Percentiles rank a stretch among this genome's conserved stretches.
These are phyloP conservation scores for Pollicipes pollicipes DNA, from an alignment of 1,140 invertebrate genomes.

Conservation along the genomic window DNA sequence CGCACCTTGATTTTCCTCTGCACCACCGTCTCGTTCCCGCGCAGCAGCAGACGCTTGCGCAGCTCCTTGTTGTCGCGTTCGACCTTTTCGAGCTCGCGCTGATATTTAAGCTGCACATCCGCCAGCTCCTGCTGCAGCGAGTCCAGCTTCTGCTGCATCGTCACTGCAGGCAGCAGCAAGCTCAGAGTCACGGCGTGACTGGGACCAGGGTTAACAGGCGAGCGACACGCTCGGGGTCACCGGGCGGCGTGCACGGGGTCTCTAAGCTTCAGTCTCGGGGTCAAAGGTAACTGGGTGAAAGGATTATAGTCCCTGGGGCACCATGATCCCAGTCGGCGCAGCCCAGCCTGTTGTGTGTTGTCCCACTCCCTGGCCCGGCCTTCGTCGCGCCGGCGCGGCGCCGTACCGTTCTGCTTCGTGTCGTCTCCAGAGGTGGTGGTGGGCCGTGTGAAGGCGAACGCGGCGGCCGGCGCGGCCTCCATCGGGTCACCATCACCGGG, in stretches of 20 bases:
- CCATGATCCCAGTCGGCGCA: no score
- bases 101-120: slow-evolving; percentile 78
- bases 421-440: not conserved
- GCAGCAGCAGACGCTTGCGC: slow-evolving; percentile 74
- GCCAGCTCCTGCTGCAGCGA: slow-evolving; percentile 78
- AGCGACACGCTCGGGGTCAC: no score
- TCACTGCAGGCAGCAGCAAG: slow-evolving; percentile 25
- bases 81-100: slow-evolving; percentile 78
- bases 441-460: not conserved
- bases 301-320: no score
- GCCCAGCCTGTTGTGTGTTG: no score
- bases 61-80: slow-evolving; percentile 95
- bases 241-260: no score
- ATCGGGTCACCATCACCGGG: not conserved
- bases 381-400: no score
- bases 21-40: slow-evolving; percentile 45
- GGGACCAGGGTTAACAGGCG: no score
- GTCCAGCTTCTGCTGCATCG: slow-evolving; percentile 42
- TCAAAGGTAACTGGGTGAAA: no score
- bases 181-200: no score
- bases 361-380: no score
- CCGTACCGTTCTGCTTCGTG: not conserved
- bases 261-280: no score
- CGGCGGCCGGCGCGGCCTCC: no score
- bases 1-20: slow-evolving; percentile 47